phyloP scores from a whole-genome alignment of 2,797 vertebrate genomes.

The Glyptemys insculpta region DNA sequence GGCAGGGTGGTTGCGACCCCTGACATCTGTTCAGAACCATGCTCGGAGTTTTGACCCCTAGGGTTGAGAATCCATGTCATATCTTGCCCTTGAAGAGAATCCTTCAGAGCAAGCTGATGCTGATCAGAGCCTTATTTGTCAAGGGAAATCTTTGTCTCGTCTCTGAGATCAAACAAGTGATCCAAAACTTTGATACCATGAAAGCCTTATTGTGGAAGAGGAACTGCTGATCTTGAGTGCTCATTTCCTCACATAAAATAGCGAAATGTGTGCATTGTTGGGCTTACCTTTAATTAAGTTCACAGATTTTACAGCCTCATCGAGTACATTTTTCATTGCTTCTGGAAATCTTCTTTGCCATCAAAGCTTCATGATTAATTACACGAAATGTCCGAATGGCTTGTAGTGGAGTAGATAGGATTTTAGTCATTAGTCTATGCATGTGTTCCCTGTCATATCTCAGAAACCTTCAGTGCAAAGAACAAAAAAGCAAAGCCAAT shows the following conservation, averaged over 20 bases:
- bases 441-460: background rate
- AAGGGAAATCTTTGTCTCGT: background rate
- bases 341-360: background rate
- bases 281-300: background rate
- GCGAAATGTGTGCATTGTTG: background rate
- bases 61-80: background rate
- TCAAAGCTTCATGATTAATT: background rate
- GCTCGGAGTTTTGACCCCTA: background rate
- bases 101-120: background rate
- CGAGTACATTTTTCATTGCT: background rate
- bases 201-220: background rate
- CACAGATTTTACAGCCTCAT: background rate
- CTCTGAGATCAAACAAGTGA: background rate
- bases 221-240: background rate
- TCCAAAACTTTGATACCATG: background rate
- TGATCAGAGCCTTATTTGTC: background rate
- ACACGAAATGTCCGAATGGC: background rate
- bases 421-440: background rate
- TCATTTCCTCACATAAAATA: background rate
- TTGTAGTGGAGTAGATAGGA: background rate
- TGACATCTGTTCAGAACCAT: background rate
- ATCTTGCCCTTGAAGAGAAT: background rate
- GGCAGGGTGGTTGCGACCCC: background rate
- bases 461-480: background rate
- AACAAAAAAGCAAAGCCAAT: background rate